Conservation (phyloP, 2,113 vertebrate genomes). For the Trematocara macrostoma region DNA sequence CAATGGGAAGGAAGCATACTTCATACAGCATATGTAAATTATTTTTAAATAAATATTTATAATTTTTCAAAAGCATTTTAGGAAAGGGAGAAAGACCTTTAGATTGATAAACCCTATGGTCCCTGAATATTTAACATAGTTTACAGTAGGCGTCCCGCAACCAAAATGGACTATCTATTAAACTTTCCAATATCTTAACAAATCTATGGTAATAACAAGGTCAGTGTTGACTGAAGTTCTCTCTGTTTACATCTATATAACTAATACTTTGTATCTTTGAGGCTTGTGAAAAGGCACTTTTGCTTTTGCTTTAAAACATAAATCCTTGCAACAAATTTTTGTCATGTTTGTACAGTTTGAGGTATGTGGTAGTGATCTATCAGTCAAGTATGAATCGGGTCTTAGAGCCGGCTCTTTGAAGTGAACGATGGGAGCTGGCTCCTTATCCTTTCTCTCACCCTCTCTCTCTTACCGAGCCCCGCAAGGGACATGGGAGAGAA, state of each 20-base stretch:
- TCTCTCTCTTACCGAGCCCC: fast-evolving
- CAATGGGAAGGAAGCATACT: background rate
- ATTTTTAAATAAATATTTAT: background rate
- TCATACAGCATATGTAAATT: background rate
- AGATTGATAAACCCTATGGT: background rate
- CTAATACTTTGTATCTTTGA: background rate
- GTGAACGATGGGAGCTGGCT: background rate
- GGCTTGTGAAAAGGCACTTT: background rate
- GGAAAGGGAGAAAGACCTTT: fast-evolving
- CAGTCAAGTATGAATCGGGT: fast-evolving
- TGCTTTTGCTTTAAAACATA: background rate
- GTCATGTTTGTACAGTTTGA: background rate
- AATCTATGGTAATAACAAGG: background rate
- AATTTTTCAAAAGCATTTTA: slow-evolving; percentile 22
- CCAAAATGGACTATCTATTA: background rate
- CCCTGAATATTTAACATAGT: background rate
- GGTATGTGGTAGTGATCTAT: background rate
- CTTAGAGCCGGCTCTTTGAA: background rate
- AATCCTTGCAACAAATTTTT: background rate
- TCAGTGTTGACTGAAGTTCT: background rate
- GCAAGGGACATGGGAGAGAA: background rate
- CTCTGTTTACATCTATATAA: background rate
- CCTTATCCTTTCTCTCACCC: background rate
- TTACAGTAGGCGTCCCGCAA: background rate
- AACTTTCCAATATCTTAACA: background rate